phyloP scores from a whole-genome alignment of 1,140 invertebrate species.

The Drosophila ficusphila region DNA sequence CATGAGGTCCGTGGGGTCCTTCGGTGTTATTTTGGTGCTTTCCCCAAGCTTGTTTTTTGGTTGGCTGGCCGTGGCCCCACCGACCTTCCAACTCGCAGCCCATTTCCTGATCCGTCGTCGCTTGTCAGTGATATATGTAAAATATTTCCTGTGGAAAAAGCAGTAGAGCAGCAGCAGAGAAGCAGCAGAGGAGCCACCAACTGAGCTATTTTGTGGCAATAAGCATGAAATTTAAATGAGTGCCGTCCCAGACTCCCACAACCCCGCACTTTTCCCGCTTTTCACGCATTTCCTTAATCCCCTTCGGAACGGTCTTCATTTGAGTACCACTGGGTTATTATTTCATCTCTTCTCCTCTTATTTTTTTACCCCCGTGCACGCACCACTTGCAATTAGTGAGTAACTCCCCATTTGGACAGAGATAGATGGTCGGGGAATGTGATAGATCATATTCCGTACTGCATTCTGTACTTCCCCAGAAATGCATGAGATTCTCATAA shows the following conservation, averaged over 20 bases:
- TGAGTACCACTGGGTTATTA: conserved; percentile 55
- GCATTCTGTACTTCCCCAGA: background rate
- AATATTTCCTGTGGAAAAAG: conserved; percentile 45
- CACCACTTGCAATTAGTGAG: conserved; percentile 74
- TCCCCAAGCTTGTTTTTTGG: conserved; percentile 81
- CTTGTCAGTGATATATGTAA: conserved; percentile 73
- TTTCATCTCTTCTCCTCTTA: conserved; percentile 17
- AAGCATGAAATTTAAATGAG: conserved; percentile 83
- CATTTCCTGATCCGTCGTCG: conserved; percentile 65
- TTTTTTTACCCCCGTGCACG: conserved; percentile 47
- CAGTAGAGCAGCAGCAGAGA: conserved; percentile 13
- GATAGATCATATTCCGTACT: conserved; percentile 42
- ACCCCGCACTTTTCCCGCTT: conserved; percentile 5
- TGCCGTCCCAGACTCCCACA: conserved; percentile 32
- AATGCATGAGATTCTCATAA: conserved; percentile 1
- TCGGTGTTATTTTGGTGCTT: conserved; percentile 79
- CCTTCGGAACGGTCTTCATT: conserved; percentile 47
- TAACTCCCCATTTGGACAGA: conserved; percentile 1
- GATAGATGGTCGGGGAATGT: conserved; percentile 22
- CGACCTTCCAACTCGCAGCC: background rate
- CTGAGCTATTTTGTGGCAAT: conserved; percentile 82
- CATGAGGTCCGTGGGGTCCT: conserved; percentile 47
- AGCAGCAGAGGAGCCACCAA: conserved; percentile 57
- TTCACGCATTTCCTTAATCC: conserved; percentile 41
- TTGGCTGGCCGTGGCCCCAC: conserved; percentile 59